phyloP scores from a whole-genome alignment of 2,797 vertebrate species.

The Poeciliopsis gracilis region DNA sequence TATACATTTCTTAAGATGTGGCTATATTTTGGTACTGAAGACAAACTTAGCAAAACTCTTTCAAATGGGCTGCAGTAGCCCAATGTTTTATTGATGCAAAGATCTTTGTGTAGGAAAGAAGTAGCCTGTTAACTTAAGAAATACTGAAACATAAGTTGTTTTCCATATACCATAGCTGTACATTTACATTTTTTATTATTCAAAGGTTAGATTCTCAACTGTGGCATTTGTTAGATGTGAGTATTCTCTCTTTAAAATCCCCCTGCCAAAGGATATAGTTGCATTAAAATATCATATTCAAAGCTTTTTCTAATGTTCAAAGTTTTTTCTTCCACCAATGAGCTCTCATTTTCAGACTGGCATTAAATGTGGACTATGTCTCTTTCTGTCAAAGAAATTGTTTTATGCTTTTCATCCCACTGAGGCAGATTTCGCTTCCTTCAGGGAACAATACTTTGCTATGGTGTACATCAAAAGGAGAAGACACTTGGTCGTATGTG shows the following conservation, averaged over 20 bases:
- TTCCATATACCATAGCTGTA: background rate
- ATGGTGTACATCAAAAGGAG: conserved; percentile 54
- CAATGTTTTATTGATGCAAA: background rate
- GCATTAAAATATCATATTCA: conserved; percentile 12
- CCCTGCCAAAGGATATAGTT: conserved; percentile 13
- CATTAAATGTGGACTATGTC: conserved; percentile 32
- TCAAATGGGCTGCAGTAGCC: background rate
- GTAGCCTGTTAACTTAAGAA: background rate
- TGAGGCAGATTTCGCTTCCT: conserved; percentile 46
- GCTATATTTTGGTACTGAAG: background rate
- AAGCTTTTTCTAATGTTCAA: conserved; percentile 26
- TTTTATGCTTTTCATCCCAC: conserved; percentile 47
- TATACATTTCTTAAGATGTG: background rate
- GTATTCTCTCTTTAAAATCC: conserved; percentile 12
- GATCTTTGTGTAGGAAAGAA: background rate
- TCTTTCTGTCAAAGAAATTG: conserved; percentile 39
- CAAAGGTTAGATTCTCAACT: background rate
- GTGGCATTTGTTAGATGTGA: background rate
- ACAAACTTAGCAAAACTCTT: background rate
- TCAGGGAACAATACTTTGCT: conserved; percentile 38
- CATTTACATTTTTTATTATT: background rate
- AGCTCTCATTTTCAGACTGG: conserved; percentile 24
- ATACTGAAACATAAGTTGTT: background rate
- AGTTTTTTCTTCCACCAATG: conserved; percentile 16
- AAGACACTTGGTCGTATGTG: conserved; percentile 18